phyloP scores from a whole-genome alignment of 2,888 invertebrate species.

The Cheilosia variabilis region DNA sequence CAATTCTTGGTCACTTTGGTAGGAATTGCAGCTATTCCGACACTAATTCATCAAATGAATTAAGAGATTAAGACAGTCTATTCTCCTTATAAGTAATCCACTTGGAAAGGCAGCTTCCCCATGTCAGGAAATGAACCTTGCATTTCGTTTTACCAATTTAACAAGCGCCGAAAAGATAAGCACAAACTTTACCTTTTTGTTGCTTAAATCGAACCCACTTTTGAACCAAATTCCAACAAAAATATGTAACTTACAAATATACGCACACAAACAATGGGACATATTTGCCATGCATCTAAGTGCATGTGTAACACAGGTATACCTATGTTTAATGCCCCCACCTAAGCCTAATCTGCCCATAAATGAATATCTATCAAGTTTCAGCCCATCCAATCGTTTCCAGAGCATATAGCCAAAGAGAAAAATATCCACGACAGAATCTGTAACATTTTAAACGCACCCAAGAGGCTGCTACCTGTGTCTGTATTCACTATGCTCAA shows the following conservation, averaged over 20 bases:
- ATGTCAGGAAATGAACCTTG: too few species aligned
- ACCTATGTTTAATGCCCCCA: slow-evolving; percentile 27
- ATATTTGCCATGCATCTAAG: slow-evolving; percentile 30
- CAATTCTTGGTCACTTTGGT: too few species aligned
- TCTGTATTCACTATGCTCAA: slow-evolving; percentile 55
- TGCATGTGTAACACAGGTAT: slow-evolving; percentile 50
- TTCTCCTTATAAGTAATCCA: too few species aligned
- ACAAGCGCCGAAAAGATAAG: too few species aligned
- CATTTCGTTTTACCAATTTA: too few species aligned
- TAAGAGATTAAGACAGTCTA: too few species aligned
- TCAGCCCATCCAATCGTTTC: slow-evolving; percentile 34
- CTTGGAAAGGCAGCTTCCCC: too few species aligned
- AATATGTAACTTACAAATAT: not conserved
- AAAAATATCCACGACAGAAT: slow-evolving; percentile 49
- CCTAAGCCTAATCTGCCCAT: slow-evolving; percentile 67
- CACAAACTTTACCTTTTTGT: too few species aligned
- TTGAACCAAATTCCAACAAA: too few species aligned
- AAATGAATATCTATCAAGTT: slow-evolving; percentile 67
- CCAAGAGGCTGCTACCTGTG: slow-evolving; percentile 56
- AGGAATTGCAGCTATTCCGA: too few species aligned
- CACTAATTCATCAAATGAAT: too few species aligned
- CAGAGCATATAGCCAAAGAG: slow-evolving; percentile 25
- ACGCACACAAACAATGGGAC: not conserved
- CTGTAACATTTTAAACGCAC: slow-evolving; percentile 75
- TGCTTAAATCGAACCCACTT: too few species aligned